Evolutionary conservation across 2,888 invertebrate species (phyloP).

Genomic region (Melipona beecheii): DNA sequence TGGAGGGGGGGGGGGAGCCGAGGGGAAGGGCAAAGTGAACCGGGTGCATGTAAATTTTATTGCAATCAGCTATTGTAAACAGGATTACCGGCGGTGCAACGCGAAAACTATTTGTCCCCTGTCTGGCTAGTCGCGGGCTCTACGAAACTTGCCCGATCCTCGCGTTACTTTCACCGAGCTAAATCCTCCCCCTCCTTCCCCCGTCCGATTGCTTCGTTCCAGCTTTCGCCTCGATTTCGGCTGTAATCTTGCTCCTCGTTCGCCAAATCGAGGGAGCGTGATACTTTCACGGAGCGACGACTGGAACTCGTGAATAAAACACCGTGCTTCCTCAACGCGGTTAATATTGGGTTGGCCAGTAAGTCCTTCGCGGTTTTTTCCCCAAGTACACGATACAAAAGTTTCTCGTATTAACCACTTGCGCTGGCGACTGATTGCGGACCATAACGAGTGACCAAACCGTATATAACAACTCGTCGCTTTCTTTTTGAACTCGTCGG

Average conservation of each 20-base stretch:
- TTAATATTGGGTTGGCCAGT: background rate
- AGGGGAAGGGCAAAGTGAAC: constrained; percentile 33
- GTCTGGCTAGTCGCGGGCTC: constrained; percentile 29
- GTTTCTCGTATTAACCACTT: no score
- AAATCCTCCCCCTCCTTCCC: background rate
- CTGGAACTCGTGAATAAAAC: background rate
- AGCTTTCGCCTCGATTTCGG: constrained; percentile 8
- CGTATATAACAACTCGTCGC: no score
- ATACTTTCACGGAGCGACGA: background rate
- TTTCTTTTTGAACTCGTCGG: no score
- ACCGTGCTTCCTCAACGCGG: background rate
- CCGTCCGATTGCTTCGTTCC: constrained; percentile 6
- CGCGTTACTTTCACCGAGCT: constrained; percentile 5
- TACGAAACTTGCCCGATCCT: constrained; percentile 34
- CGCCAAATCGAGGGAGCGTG: no score
- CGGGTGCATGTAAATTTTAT: constrained; percentile 71
- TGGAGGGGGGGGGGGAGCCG: no score
- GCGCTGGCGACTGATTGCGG: no score
- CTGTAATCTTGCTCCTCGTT: background rate
- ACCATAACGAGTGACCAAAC: no score
- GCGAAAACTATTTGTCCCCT: constrained; percentile 65
- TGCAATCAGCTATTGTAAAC: constrained; percentile 75
- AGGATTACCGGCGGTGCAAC: constrained; percentile 68
- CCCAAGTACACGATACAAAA: no score
- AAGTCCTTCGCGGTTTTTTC: no score